Base-by-base conservation (phyloP, 1,140 invertebrate genomes). In the Drosophila truncata region DNA sequence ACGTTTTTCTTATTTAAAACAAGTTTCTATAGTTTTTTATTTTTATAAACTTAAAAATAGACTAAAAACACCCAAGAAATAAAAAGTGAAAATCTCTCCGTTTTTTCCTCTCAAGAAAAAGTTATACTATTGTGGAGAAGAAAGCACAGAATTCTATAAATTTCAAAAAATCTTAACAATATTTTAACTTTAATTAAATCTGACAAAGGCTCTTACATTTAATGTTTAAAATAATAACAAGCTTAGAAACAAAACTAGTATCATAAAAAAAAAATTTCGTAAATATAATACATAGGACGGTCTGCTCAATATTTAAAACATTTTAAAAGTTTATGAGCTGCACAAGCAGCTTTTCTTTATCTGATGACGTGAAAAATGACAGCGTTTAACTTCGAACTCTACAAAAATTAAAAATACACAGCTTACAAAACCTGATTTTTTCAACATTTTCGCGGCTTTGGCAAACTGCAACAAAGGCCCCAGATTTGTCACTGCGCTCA, bases 361-460 rank as follows among this genome's bases (percentile, higher is more conserved):
- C 61, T 29, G 58, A 37, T 64, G 35, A 63, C 25, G 33, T 63
- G 35, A 11, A 37, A 78, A 64, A 42, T 42, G 14, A 47, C 62
- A 64, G 31, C 37, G 29, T 13, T 66, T 41, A 31, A 50, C 14
- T 33, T 35, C 13, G 9, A 27, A 41, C 29, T 49, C 50, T n/a
- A n/a, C 37, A 4, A 35, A 54, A 54, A 23, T 23, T 16, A 65
- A 62, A 37, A 13, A 14, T 29, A 14, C 18, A 16, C 18, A 16
- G 10, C 27, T 31, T 20, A n/a, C 18, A 10, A 69, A 67, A 67
- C 62, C 62, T 29, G 31, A 37, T 46, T 35, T 54, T 20, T 66
- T 70, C 20, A 37, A 27, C 29, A 70, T 23, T 54, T 33, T 52
- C 14, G 35, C 10, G 6, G 25, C 47, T 57, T 54, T 57, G 39